Evolutionary conservation across 2,888 invertebrate genomes (phyloP).

Genomic region (Rapana venosa): DNA sequence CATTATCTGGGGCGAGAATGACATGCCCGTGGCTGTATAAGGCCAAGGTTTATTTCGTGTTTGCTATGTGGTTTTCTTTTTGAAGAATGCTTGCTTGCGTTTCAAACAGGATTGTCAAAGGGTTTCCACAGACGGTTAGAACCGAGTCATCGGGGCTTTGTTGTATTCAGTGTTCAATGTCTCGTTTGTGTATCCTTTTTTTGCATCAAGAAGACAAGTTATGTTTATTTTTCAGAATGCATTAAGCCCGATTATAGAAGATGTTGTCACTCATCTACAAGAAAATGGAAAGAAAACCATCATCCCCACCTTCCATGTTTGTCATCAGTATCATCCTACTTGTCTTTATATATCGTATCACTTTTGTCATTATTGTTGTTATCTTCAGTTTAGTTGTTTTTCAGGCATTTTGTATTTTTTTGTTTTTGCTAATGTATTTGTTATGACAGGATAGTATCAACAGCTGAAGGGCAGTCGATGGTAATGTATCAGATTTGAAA

Average conservation of each 20-base stretch:
- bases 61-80: conserved; percentile 18
- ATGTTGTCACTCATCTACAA: too few species aligned
- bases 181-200: background rate
- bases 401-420: too few species aligned
- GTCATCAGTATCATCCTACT: background rate
- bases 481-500: too few species aligned
- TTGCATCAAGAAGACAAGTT: background rate
- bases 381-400: too few species aligned
- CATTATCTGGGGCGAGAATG: background rate
- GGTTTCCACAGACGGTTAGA: background rate
- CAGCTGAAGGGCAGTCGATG: too few species aligned
- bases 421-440: too few species aligned
- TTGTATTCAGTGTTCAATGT: background rate
- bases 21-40: background rate
- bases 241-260: too few species aligned
- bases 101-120: background rate
- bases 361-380: background rate
- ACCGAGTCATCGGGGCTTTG: background rate
- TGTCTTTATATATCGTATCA: background rate
- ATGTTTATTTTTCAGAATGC: background rate
- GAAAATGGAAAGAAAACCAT: too few species aligned
- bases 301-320: too few species aligned
- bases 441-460: too few species aligned
- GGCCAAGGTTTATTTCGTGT: background rate
- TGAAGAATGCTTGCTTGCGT: background rate